These are phyloP conservation scores for Xestia xanthographa DNA, from an alignment of 2,888 invertebrate genomes.

Conservation along the genomic window DNA sequence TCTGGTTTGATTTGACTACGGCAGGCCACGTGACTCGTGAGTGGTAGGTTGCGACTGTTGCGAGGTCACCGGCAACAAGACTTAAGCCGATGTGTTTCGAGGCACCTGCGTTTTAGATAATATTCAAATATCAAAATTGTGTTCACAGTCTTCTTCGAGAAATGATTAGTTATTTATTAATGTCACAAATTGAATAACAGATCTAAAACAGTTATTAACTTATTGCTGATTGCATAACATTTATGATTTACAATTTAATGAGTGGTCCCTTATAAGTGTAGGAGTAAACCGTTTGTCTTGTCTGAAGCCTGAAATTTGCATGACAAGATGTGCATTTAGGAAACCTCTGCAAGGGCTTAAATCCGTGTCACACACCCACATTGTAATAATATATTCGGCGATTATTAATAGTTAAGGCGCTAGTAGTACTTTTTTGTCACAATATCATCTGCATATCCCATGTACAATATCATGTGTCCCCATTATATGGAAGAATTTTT, in stretches of 20 bases:
- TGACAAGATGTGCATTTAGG: background rate
- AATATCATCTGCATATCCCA: background rate
- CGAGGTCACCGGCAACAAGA: constrained; percentile 5
- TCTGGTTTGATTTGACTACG: background rate
- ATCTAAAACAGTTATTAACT: background rate
- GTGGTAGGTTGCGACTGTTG: background rate
- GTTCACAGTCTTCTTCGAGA: background rate
- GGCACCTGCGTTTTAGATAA: background rate
- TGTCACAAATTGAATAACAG: background rate
- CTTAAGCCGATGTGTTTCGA: constrained; percentile 2
- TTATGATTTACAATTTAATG: background rate
- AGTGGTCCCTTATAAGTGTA: background rate
- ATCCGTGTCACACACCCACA: background rate
- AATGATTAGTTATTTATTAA: background rate
- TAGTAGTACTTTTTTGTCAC: background rate
- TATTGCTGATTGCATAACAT: background rate
- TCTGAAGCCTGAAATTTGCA: background rate
- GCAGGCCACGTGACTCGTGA: background rate
- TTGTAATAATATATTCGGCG: background rate
- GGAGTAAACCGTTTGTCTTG: background rate
- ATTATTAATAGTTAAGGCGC: background rate
- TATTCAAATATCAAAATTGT: background rate
- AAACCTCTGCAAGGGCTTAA: background rate
- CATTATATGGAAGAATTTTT: background rate
- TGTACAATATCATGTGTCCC: no score